Evolutionary conservation across 2,888 invertebrate species (phyloP).

Genomic region (Metallyticus violacea): DNA sequence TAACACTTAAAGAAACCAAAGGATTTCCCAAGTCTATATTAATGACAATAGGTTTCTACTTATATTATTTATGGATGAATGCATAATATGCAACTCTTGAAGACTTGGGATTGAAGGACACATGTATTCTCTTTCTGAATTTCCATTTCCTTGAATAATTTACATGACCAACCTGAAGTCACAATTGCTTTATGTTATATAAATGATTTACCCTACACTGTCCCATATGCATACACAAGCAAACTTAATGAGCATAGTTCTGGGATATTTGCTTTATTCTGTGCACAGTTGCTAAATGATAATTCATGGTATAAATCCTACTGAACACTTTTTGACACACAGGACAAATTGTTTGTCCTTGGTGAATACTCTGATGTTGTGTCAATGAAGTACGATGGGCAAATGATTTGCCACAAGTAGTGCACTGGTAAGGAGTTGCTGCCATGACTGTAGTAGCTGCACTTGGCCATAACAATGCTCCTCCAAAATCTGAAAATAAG

Average conservation of each 20-base stretch:
- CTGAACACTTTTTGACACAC: slow-evolving; percentile 61
- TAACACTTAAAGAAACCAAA: no score
- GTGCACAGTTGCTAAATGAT: slow-evolving; percentile 36
- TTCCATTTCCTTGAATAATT: no score
- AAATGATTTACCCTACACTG: no score
- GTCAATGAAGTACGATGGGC: slow-evolving; percentile 59
- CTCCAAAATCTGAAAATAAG: not conserved
- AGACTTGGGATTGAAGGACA: no score
- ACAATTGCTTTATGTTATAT: no score
- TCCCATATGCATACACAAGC: no score
- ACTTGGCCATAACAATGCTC: not conserved
- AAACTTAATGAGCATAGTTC: not conserved
- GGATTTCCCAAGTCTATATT: no score
- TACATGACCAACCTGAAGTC: no score
- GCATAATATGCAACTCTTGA: no score
- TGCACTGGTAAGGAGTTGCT: slow-evolving; percentile 43
- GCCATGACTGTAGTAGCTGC: not conserved
- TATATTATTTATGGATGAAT: no score
- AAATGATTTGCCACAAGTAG: slow-evolving; percentile 60
- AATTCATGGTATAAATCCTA: slow-evolving; percentile 39
- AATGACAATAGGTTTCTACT: no score
- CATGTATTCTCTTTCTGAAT: no score
- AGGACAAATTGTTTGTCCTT: slow-evolving; percentile 61
- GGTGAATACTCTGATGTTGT: slow-evolving; percentile 60
- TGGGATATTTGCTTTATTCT: not conserved